phyloP scores from a whole-genome alignment of 53 echinoderm and acorn worm species.

The Paracentrotus lividus region DNA sequence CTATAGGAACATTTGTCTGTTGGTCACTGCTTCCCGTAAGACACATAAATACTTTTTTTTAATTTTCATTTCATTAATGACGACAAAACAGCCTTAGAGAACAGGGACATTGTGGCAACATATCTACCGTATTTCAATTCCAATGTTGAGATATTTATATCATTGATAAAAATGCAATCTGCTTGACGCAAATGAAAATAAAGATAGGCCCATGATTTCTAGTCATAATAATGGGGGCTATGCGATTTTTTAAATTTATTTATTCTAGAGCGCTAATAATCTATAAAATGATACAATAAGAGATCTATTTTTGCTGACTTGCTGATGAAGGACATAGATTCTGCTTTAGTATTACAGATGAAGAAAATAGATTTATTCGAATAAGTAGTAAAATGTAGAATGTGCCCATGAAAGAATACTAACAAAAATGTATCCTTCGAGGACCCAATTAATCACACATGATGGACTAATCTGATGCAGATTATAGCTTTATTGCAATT shows the following conservation, averaged over 20 bases:
- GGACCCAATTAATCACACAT: background rate
- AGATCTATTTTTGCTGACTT: no score
- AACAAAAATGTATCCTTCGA: background rate
- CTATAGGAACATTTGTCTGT: background rate
- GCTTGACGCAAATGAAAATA: background rate
- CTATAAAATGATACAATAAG: no score
- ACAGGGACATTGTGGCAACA: background rate
- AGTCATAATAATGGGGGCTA: no score
- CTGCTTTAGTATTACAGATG: no score
- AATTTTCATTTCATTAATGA: background rate
- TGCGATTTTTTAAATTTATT: no score
- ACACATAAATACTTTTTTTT: background rate
- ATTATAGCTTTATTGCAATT: conserved; percentile 38
- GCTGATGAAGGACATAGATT: no score
- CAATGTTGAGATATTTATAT: background rate
- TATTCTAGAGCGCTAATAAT: no score
- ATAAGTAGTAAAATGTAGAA: no score
- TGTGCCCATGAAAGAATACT: no score
- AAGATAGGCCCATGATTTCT: background rate
- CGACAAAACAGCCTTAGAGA: background rate
- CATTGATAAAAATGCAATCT: background rate
- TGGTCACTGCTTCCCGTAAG: background rate
- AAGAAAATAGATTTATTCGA: no score
- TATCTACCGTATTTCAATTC: background rate
- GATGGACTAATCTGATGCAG: background rate